These are phyloP conservation scores for Megalonaias nervosa DNA, from an alignment of 1,140 invertebrate genomes.

Conservation along the genomic window DNA sequence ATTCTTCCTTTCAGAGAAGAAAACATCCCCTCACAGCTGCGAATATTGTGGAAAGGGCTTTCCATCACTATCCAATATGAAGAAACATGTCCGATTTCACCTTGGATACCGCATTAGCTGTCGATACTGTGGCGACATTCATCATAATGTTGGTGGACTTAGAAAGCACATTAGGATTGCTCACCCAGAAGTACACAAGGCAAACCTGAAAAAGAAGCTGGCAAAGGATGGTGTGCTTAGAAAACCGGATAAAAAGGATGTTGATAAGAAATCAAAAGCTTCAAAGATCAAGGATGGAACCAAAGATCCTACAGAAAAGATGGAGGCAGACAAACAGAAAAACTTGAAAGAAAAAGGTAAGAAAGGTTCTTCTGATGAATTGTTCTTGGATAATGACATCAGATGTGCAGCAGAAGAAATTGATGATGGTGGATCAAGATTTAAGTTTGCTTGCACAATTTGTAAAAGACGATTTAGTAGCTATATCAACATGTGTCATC, in stretches of 20 bases:
- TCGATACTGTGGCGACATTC: slow-evolving; percentile 19
- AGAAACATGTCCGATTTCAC: slow-evolving; percentile 38
- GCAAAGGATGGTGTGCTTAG: slow-evolving; percentile 21
- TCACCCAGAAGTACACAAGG: slow-evolving; percentile 23
- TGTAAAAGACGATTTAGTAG: slow-evolving; percentile 35
- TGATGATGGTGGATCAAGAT: slow-evolving; percentile 28
- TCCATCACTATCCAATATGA: slow-evolving; percentile 32
- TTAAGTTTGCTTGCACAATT: slow-evolving; percentile 33
- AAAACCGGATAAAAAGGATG: slow-evolving; percentile 28
- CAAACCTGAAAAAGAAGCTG: slow-evolving; percentile 12
- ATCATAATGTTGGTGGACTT: slow-evolving; percentile 26
- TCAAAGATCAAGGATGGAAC: background rate
- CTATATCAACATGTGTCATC: slow-evolving; percentile 34
- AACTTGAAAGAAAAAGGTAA: background rate
- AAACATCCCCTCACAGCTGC: background rate
- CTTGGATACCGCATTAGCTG: slow-evolving; percentile 32
- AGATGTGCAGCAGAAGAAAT: slow-evolving; percentile 33
- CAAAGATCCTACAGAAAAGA: background rate
- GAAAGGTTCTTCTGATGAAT: slow-evolving; percentile 10
- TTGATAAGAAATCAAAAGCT: slow-evolving; percentile 16
- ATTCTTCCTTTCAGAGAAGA: no score
- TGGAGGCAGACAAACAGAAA: background rate
- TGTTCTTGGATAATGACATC: slow-evolving; percentile 12
- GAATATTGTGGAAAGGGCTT: slow-evolving; percentile 32
- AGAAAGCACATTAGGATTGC: slow-evolving; percentile 22